Conservation (phyloP, 2,797 vertebrate species). For the Tympanoctomys barrerae region DNA sequence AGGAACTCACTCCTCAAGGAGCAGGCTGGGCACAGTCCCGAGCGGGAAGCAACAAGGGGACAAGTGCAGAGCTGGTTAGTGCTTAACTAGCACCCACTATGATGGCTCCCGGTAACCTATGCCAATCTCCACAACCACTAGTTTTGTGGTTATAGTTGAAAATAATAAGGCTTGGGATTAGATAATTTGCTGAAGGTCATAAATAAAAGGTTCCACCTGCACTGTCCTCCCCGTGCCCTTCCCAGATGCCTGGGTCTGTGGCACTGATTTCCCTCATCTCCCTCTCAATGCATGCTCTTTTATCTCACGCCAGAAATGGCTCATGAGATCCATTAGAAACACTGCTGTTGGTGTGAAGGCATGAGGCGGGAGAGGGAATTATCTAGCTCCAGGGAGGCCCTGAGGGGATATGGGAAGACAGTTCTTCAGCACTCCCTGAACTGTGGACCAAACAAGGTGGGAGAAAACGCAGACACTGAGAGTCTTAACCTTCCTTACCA, state of each 20-base stretch:
- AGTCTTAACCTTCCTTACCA: background rate
- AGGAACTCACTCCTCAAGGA: background rate
- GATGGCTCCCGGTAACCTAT: background rate
- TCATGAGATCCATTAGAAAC: background rate
- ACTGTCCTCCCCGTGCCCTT: background rate
- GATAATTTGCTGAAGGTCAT: slow-evolving; percentile 37
- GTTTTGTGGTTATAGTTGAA: slow-evolving; percentile 2
- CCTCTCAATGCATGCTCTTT: background rate
- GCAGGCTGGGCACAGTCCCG: background rate
- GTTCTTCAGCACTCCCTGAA: background rate
- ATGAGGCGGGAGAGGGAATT: background rate
- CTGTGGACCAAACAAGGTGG: background rate
- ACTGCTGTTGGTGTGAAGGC: background rate
- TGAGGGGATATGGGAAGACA: background rate
- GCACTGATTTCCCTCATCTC: background rate
- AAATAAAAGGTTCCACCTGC: slow-evolving; percentile 29
- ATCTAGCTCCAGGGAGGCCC: background rate
- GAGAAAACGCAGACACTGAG: no score
- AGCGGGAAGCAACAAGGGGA: no score
- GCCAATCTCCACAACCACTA: slow-evolving; percentile 18
- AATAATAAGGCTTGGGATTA: background rate
- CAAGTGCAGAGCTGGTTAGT: accelerated
- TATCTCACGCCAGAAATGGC: background rate
- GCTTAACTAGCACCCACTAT: background rate
- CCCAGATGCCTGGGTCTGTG: background rate